Percentiles rank a stretch among this genome's conserved stretches.
Evolutionary conservation across 2,113 vertebrate species (phyloP).

Genomic region (Spea multiplicata): DNA sequence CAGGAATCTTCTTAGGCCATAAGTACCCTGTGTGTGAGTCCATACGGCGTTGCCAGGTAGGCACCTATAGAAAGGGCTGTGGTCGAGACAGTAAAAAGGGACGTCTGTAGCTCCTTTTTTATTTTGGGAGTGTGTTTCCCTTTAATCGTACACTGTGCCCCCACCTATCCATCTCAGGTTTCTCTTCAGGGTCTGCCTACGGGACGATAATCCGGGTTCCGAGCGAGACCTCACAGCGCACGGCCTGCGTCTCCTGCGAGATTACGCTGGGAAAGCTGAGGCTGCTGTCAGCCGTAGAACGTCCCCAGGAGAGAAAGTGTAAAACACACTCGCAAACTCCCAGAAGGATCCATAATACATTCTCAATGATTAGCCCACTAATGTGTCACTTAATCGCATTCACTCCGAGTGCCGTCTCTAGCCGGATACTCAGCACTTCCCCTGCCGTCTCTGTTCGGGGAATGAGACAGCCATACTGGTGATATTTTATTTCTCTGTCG

Average conservation of each 20-base stretch:
- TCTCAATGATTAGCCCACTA: constrained; percentile 40
- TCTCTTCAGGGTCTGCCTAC: too few species aligned
- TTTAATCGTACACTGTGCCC: too few species aligned
- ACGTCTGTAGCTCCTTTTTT: too few species aligned
- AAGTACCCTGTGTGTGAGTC: too few species aligned
- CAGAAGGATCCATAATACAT: constrained; percentile 37
- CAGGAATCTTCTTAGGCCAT: too few species aligned
- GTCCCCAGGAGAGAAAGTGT: constrained; percentile 14
- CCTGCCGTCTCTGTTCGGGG: not conserved
- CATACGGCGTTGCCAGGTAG: too few species aligned
- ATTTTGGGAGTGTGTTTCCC: too few species aligned
- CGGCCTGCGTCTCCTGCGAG: not conserved
- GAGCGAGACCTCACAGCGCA: not conserved
- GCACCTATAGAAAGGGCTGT: too few species aligned
- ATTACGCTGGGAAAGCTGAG: not conserved
- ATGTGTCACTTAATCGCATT: constrained; percentile 36
- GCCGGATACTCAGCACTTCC: not conserved
- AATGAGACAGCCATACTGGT: not conserved
- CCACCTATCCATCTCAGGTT: too few species aligned
- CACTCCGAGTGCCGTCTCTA: constrained; percentile 31
- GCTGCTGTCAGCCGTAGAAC: constrained; percentile 1
- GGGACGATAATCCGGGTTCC: not conserved
- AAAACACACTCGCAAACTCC: constrained; percentile 34
- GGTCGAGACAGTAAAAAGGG: too few species aligned
- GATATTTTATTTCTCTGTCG: not conserved